These are phyloP conservation scores for Pardalotus punctatus DNA, from an alignment of 2,113 vertebrate species.

Conservation along the genomic window DNA sequence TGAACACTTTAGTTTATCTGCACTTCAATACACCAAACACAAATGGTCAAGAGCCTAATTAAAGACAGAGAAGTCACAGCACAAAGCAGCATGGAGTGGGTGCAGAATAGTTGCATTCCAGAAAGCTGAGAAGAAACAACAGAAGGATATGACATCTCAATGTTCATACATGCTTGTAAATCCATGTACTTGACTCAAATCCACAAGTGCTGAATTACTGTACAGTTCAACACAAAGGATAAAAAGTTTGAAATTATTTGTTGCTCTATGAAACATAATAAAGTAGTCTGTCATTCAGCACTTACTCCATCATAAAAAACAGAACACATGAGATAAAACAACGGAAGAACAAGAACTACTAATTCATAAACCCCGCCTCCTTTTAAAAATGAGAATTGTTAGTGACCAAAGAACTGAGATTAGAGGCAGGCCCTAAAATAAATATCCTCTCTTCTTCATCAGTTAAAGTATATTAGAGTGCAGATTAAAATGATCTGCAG, in stretches of 20 bases:
- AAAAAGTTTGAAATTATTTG: neutral
- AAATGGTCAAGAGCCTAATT: neutral
- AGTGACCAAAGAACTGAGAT: neutral
- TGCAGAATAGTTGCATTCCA: neutral
- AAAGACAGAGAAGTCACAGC: neutral
- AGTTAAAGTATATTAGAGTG: neutral
- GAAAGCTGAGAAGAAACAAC: neutral
- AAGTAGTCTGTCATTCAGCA: neutral
- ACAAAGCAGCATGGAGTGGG: neutral
- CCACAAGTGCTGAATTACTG: neutral
- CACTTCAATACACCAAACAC: neutral
- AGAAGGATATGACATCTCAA: neutral
- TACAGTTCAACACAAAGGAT: neutral
- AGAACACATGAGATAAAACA: fast-evolving
- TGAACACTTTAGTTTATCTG: neutral
- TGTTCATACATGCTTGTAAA: neutral
- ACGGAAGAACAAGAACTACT: neutral
- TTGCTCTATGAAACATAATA: neutral
- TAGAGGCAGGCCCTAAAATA: neutral
- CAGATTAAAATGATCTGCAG: neutral
- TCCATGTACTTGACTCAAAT: neutral
- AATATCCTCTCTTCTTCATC: neutral
- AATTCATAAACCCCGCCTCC: neutral
- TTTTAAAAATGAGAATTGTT: neutral
- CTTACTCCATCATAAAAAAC: neutral